A percentile compares a stretch with the other conserved stretches of the same genome.
phyloP scores from a whole-genome alignment of 2,888 invertebrate genomes.

The Listrodromus nycthemerus region DNA sequence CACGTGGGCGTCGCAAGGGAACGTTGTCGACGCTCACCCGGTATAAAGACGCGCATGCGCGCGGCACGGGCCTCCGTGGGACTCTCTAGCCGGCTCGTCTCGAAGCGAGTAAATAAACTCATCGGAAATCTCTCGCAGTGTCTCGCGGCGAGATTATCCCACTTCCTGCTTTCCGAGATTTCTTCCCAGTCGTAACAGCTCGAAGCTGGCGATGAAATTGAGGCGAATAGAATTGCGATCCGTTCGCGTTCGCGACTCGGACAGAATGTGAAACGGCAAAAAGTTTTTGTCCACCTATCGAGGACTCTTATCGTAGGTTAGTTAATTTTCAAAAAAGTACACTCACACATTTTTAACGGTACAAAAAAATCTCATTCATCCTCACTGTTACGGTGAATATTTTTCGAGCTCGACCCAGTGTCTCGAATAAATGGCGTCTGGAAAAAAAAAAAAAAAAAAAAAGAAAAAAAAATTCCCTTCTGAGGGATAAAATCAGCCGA shows the following conservation, averaged over 20 bases:
- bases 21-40: slow-evolving; percentile 28
- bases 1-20: slow-evolving; percentile 70
- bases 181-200: background rate
- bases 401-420: background rate
- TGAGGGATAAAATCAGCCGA: background rate
- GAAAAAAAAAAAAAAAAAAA: background rate
- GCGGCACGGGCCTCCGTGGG: slow-evolving; percentile 16
- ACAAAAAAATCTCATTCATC: no score
- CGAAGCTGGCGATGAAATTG: background rate
- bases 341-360: no score
- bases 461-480: slow-evolving; percentile 8
- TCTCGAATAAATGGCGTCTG: no score
- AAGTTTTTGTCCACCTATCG: background rate
- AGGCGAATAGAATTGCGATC: background rate
- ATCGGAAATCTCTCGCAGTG: slow-evolving; percentile 2
- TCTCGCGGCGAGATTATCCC: slow-evolving; percentile 18
- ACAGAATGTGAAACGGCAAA: background rate
- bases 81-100: slow-evolving; percentile 15
- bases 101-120: slow-evolving; percentile 33
- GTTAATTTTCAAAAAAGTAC: no score
- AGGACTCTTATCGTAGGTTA: background rate
- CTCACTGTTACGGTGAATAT: no score
- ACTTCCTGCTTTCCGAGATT: slow-evolving; percentile 31
- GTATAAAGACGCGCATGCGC: background rate
- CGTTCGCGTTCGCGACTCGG: background rate